phyloP scores from a whole-genome alignment of 2,888 invertebrate species.

The Mesochorus sp. region DNA sequence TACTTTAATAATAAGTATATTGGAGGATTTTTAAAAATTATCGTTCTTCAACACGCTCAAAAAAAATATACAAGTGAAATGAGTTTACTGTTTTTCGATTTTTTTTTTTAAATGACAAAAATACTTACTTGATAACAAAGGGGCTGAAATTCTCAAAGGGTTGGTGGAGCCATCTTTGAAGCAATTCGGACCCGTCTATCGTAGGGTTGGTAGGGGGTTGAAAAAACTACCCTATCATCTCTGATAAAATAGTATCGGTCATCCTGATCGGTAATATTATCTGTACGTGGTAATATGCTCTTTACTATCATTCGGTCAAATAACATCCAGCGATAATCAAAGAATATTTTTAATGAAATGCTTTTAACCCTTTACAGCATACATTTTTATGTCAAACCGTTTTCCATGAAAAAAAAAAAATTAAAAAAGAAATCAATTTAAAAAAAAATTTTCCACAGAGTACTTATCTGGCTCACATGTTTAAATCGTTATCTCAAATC shows the following conservation, averaged over 20 bases:
- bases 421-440: no score
- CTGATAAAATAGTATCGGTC: neutral
- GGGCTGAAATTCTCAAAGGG: neutral
- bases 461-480: no score
- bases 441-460: no score
- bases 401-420: no score
- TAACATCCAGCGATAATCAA: neutral
- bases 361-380: no score
- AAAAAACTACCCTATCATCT: neutral
- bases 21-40: no score
- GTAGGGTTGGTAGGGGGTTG: no score
- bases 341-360: neutral
- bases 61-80: neutral
- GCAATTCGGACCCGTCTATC: no score
- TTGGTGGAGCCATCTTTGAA: conserved; percentile 26
- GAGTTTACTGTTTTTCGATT: no score
- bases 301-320: neutral
- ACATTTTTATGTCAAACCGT: no score
- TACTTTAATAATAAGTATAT: no score
- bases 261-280: neutral
- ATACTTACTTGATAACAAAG: conserved; percentile 11
- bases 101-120: neutral
- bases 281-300: neutral
- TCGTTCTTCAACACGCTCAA: neutral
- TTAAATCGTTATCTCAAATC: no score